A percentile compares a stretch with the other conserved stretches of the same genome.
Evolutionary conservation across 2,113 vertebrate genomes (phyloP).

Genomic region (Laticauda colubrina): DNA sequence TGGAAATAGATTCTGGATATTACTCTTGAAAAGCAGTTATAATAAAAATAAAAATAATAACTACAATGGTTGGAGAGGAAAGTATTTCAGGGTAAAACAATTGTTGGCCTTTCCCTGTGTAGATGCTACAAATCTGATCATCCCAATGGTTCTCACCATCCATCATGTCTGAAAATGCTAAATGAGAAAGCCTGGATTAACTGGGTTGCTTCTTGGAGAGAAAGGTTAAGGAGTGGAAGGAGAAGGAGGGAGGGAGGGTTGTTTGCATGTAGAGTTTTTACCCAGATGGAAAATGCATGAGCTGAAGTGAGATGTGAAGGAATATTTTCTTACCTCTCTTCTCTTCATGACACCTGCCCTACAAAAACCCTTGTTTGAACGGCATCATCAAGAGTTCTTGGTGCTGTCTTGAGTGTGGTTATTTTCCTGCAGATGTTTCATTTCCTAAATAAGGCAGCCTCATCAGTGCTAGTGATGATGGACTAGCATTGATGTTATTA

Average conservation of each 20-base stretch:
- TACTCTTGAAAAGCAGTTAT: neutral
- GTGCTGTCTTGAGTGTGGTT: neutral
- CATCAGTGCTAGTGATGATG: neutral
- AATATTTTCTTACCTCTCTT: neutral
- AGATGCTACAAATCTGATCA: neutral
- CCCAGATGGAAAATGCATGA: neutral
- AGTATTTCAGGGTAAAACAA: no score
- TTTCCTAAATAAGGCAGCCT: neutral
- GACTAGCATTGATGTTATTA: neutral
- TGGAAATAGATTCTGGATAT: neutral
- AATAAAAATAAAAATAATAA: neutral
- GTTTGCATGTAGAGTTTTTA: neutral
- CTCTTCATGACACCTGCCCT: neutral
- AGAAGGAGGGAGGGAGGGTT: neutral
- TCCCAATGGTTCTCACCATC: neutral
- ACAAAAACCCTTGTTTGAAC: neutral
- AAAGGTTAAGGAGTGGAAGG: neutral
- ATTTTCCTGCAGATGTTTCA: neutral
- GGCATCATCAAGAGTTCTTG: neutral
- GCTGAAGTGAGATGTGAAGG: neutral
- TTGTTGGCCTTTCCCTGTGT: neutral
- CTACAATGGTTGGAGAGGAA: neutral
- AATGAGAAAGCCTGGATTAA: neutral
- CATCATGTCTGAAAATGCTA: neutral
- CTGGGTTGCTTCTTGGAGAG: neutral